Conservation (phyloP, 2,113 vertebrate genomes). For the Micromys minutus region DNA sequence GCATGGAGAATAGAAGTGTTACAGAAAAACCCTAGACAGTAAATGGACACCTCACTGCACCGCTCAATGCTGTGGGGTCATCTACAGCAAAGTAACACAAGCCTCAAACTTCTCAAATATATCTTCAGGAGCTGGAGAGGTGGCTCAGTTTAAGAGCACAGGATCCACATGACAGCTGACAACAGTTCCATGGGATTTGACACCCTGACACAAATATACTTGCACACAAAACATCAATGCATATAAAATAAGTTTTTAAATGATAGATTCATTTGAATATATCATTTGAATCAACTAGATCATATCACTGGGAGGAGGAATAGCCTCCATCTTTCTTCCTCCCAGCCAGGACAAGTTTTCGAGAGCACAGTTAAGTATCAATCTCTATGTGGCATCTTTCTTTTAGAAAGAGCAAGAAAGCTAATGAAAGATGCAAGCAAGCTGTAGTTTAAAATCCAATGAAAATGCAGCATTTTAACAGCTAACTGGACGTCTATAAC, state of each 20-base stretch:
- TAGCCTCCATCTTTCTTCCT: background rate
- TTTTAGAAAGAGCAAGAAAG: background rate
- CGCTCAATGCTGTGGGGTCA: fast-evolving
- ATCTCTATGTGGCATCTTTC: background rate
- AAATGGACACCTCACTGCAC: fast-evolving
- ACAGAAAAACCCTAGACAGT: background rate
- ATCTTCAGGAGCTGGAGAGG: background rate
- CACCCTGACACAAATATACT: too few species aligned
- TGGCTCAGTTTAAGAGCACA: too few species aligned
- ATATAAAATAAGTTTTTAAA: too few species aligned
- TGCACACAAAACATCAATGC: too few species aligned
- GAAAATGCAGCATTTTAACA: background rate
- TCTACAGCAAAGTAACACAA: background rate
- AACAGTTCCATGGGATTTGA: too few species aligned
- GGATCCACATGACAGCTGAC: too few species aligned
- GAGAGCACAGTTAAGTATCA: background rate
- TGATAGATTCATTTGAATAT: too few species aligned
- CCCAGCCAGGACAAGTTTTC: background rate
- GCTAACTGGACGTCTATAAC: background rate
- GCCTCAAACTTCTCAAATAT: too few species aligned
- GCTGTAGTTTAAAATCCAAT: background rate
- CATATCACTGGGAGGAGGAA: too few species aligned
- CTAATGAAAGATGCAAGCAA: background rate
- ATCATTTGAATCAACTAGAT: background rate
- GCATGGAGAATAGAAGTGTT: background rate